phyloP scores from a whole-genome alignment of 2,113 vertebrate genomes.

The Taurulus bubalis region DNA sequence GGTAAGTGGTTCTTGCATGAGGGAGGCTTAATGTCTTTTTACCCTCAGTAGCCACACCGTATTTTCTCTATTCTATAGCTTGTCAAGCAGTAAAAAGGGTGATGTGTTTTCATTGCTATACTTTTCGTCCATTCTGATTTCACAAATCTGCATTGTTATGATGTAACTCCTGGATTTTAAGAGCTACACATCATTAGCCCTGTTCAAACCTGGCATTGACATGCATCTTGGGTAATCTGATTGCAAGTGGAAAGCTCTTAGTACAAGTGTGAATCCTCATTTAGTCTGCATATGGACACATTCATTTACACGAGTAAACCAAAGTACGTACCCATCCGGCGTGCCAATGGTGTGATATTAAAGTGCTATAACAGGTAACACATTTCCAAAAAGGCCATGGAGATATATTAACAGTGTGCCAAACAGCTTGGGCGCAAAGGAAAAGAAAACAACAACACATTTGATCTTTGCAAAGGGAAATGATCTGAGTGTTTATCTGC shows the following conservation, averaged over 20 bases:
- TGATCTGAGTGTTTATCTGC: not conserved
- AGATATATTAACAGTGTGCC: not conserved
- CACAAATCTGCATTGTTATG: not conserved
- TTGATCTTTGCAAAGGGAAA: not conserved
- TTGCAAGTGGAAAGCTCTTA: not conserved
- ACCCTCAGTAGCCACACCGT: not conserved
- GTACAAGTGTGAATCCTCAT: not conserved
- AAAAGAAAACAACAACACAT: not conserved
- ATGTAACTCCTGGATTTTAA: not conserved
- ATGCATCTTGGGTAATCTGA: too few species aligned
- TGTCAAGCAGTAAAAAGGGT: not conserved
- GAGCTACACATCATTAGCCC: not conserved
- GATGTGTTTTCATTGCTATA: constrained; percentile 13
- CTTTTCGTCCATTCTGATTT: constrained; percentile 6
- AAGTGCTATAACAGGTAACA: not conserved
- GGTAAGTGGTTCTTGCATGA: too few species aligned
- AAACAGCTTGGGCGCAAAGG: not conserved
- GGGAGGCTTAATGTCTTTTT: not conserved
- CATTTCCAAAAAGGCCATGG: not conserved
- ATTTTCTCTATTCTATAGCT: constrained; percentile 7
- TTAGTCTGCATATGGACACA: not conserved
- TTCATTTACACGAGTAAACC: not conserved
- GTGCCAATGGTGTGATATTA: not conserved
- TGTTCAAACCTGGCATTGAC: too few species aligned
- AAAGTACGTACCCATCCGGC: not conserved